Percentiles rank a stretch among this genome's conserved stretches.
These are phyloP conservation scores for Sanderia malayensis DNA, from an alignment of 30 jellyfish, hydroid and myxozoan genomes.

Conservation along the genomic window DNA sequence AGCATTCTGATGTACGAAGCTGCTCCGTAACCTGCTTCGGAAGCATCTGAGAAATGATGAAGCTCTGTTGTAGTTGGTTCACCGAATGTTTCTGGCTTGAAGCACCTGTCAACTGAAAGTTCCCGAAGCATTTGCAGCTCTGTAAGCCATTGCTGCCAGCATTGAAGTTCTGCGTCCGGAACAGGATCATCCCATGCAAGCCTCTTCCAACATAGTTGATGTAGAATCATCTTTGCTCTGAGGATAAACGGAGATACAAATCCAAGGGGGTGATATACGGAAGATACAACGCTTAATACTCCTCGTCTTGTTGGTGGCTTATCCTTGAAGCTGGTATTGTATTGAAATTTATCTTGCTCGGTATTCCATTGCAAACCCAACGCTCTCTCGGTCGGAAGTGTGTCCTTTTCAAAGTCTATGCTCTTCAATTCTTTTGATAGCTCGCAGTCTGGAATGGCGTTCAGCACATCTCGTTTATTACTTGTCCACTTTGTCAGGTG, in stretches of 20 bases:
- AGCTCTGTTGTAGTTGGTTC: neutral
- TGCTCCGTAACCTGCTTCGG: slow-evolving; percentile 43
- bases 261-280: slow-evolving; percentile 55
- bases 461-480: slow-evolving; percentile 8
- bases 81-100: slow-evolving; percentile 21
- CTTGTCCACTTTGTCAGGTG: slow-evolving; percentile 26
- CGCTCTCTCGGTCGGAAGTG: slow-evolving; percentile 31
- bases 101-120: neutral
- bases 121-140: slow-evolving; percentile 13
- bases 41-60: slow-evolving; percentile 44
- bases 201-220: slow-evolving; percentile 9
- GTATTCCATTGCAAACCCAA: slow-evolving; percentile 38
- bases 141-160: slow-evolving; percentile 27
- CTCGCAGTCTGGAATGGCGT: slow-evolving; percentile 1
- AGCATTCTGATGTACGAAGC: slow-evolving; percentile 14
- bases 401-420: slow-evolving; percentile 22
- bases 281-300: slow-evolving; percentile 11
- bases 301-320: slow-evolving; percentile 39
- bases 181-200: slow-evolving; percentile 36
- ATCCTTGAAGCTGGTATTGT: neutral
- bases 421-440: slow-evolving; percentile 15
- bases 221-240: slow-evolving; percentile 41
- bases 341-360: slow-evolving; percentile 6
- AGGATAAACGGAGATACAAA: slow-evolving; percentile 41
- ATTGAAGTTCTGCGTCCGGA: slow-evolving; percentile 2